Conservation (phyloP, 2,113 vertebrate genomes). For the Megaceryle maxima region DNA sequence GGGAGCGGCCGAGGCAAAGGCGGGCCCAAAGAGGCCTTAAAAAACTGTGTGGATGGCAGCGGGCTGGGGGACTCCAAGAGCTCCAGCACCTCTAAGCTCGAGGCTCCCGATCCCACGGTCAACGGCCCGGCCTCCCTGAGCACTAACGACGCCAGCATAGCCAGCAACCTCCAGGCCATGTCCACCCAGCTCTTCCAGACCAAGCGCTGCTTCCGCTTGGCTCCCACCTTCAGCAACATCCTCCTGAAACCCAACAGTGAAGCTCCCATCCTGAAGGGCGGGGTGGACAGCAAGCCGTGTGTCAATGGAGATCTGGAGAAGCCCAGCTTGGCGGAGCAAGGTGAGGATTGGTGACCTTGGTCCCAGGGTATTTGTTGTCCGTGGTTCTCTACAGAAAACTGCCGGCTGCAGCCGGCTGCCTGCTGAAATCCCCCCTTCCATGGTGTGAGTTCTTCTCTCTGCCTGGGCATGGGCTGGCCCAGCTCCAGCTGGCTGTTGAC, state of each 20-base stretch:
- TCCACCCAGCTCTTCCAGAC: conserved; percentile 95
- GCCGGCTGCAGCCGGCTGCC: not conserved
- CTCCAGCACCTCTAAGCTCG: conserved; percentile 17
- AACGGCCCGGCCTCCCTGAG: conserved; percentile 79
- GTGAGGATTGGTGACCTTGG: conserved; percentile 28
- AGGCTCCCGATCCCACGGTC: conserved; percentile 68
- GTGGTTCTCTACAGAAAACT: not conserved
- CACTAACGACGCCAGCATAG: conserved; percentile 85
- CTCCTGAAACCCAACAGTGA: conserved; percentile 78
- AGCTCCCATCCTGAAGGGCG: not conserved
- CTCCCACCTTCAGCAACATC: conserved; percentile 95
- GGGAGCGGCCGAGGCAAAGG: not conserved
- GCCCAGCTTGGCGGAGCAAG: conserved; percentile 74
- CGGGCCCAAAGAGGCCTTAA: not conserved
- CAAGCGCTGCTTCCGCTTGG: conserved; percentile 94
- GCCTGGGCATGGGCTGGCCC: too few relatives aligned
- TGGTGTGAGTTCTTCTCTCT: not conserved
- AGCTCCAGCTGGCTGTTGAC: too few relatives aligned
- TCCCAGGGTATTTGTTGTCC: too few relatives aligned
- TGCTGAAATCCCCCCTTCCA: not conserved
- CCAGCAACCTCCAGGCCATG: conserved; percentile 97
- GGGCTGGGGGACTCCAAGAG: conserved; percentile 32
- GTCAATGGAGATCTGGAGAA: conserved; percentile 78
- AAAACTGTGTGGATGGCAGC: conserved; percentile 24
- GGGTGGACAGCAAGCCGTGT: conserved; percentile 57